A percentile compares a stretch with the other conserved stretches of the same genome.
Evolutionary conservation across 30 jellyfish, hydroid and myxozoan species (phyloP).

Genomic region (Aurelia aurita complex sp. Pacific): DNA sequence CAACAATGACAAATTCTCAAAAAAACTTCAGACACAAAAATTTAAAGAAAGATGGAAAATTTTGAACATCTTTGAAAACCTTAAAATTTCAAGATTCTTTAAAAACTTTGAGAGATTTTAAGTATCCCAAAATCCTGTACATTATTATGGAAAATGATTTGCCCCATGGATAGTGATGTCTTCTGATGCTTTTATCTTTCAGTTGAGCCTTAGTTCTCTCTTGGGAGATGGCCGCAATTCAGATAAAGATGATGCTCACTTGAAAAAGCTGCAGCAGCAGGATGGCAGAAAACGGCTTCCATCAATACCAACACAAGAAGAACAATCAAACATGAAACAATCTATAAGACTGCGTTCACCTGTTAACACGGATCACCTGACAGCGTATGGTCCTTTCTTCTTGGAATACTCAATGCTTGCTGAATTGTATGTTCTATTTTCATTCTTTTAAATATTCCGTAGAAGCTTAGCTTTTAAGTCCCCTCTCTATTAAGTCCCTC

Average conservation of each 20-base stretch:
- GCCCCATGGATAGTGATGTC: no score
- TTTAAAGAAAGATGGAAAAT: no score
- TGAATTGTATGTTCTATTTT: conserved; percentile 65
- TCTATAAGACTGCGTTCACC: conserved; percentile 83
- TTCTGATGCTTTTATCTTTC: neutral
- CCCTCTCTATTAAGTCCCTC: no score
- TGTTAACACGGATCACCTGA: conserved; percentile 59
- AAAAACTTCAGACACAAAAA: no score
- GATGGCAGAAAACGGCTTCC: conserved; percentile 58
- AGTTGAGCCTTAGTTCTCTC: conserved; percentile 64
- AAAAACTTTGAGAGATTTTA: no score
- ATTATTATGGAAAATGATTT: no score
- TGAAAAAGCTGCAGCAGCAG: conserved; percentile 13
- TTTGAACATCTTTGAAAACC: no score
- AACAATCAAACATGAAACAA: conserved; percentile 71
- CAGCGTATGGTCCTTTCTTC: conserved; percentile 84
- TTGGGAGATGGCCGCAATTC: conserved; percentile 57
- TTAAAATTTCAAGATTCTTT: no score
- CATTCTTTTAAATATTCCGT: neutral
- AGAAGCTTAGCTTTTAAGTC: no score
- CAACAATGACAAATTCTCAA: no score
- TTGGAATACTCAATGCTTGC: conserved; percentile 86
- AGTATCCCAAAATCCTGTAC: no score
- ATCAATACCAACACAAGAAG: conserved; percentile 76
- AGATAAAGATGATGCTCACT: conserved; percentile 28